Base-by-base conservation (phyloP, 2,113 vertebrate species). In the Ailuropoda melanoleuca region DNA sequence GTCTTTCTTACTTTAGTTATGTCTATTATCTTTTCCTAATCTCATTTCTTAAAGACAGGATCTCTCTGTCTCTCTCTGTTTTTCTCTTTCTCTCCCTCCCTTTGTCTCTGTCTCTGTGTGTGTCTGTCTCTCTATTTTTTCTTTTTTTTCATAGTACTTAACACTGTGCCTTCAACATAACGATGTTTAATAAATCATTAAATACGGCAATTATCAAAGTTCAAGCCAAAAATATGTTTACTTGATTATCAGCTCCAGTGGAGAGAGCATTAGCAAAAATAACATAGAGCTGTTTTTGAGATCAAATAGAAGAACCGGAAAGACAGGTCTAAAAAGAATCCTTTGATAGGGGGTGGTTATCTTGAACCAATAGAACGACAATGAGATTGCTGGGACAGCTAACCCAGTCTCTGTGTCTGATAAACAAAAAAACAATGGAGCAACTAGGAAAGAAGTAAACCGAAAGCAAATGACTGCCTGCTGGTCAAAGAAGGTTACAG, bases 271-370 rank as follows among this genome's bases (percentile, higher is more conserved):
- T 74, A 74, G 64, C 70, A 26, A 75, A 21, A 14, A 62, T 80
- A 85, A 75, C 89, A 84, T n/a, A 83, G 89, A 84, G 78, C 72
- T 18, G 75, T 64, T 85, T 85, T 78, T 88, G 86, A 97, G 77
- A 58, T 70, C 85, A 55, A 95, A 94, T 17, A 18, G 84, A 93
- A 93, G 31, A 88, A 66, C 88, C 85, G 66, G 92, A 53, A 96
- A 95, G 88, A 86, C 81, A n/a, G 48, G 64, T 95, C 64, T 23
- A 1, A 39, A 74, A 55, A 31, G 82, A 60, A 66, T n/a, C 75
- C 70, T 93, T 64, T 70, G 85, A 62, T 37, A 14, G 70, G 70
- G 31, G 23, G 74, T 75, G 64, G 39, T 93, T 90, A 43, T 93
- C 97, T 94, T 9, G 29, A 88, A 29, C 80, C 81, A 55, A 8